Base-by-base conservation (phyloP, 2,797 vertebrate genomes). In the Acrossocheilus fasciatus region DNA sequence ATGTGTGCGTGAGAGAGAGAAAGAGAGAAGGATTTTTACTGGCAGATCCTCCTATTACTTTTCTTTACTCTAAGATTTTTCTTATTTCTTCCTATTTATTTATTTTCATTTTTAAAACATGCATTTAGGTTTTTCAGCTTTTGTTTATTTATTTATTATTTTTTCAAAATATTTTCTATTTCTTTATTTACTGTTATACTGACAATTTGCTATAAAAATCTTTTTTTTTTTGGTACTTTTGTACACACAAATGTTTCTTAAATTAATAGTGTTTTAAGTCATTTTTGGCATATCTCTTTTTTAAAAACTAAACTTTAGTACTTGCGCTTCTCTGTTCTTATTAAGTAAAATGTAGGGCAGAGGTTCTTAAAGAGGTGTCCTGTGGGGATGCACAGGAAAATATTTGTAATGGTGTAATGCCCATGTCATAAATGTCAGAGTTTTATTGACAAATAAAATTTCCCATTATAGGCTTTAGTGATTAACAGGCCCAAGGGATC, bases 391-490 rank as follows among this genome's bases (percentile, higher is more conserved):
- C 30, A 34, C 6, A 39, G 12, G 6, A 52, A 39, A 50, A 47
- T 66, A 69, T 69, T 64, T 10, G 14, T 14, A 39, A 69, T 5
- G 18, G 43, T 4, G 36, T 59, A 11, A 41, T 72, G 50, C 5
- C 47, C 2, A 39, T 68, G 64, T 68, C 43, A 77, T 77, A 68
- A 54, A 69, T 84, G 45, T 66, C 82, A 84, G 59, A 34, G 47
- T 30, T 84, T 75, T 84, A 69, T 68, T 77, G 10, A 26, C 73
- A 54, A 68, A 77, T 68, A 20, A 20, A 77, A 68, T 66, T 3
- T 69, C 36, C 23, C 47, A 54, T 84, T 68, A 68, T 34, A 68
- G 23, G 59, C 59, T 68, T 84, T 54, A 77, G 12, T 41, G 45
- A 54, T 84, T 41, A 82, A 57, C 17, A 57, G 69, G 43, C 64